phyloP scores from a whole-genome alignment of 1,140 invertebrate genomes.

The Melipona quadrifasciata region DNA sequence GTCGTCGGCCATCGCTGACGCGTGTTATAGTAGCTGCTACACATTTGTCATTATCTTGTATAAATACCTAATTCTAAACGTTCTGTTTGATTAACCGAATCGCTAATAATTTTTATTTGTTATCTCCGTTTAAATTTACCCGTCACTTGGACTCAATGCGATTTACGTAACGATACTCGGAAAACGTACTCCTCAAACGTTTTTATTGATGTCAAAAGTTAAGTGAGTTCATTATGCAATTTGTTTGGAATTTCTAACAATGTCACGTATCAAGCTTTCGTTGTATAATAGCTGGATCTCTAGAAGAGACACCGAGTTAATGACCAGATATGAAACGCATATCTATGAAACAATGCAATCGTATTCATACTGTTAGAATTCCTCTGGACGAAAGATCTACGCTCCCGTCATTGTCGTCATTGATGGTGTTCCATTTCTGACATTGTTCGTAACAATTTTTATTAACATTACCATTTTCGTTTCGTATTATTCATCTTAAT shows the following conservation, averaged over 20 bases:
- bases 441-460: background rate
- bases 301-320: slow-evolving; percentile 27
- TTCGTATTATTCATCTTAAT: background rate
- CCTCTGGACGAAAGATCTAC: background rate
- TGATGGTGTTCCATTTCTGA: background rate
- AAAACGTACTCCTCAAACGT: background rate
- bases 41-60: too few species aligned
- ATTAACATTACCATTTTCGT: background rate
- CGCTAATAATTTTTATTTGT: too few species aligned
- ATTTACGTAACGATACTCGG: background rate
- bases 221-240: slow-evolving; percentile 3
- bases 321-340: slow-evolving; percentile 29
- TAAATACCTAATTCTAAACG: too few species aligned
- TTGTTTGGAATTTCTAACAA: slow-evolving; percentile 38
- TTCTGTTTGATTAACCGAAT: too few species aligned
- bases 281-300: slow-evolving; percentile 4
- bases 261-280: slow-evolving; percentile 28
- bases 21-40: too few species aligned
- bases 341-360: slow-evolving; percentile 30
- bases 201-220: slow-evolving; percentile 33
- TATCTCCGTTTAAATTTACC: too few species aligned
- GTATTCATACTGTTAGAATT: slow-evolving; percentile 7
- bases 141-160: too few species aligned
- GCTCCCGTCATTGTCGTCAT: background rate
- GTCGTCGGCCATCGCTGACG: background rate